These are phyloP conservation scores for Neodiprion lecontei DNA, from an alignment of 1,140 invertebrate species.

Conservation along the genomic window DNA sequence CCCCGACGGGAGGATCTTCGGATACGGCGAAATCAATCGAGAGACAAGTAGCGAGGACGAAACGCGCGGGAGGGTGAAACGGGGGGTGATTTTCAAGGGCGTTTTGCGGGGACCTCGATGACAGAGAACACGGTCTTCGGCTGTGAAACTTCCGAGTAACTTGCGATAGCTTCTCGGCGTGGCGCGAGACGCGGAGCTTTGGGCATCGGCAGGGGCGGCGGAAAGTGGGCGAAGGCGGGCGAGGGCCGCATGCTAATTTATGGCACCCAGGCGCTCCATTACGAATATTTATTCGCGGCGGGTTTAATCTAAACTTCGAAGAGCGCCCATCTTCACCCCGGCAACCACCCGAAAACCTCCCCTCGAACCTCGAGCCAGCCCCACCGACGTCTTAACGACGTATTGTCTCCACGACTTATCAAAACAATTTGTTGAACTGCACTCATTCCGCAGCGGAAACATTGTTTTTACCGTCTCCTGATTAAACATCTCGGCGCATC, in stretches of 20 bases:
- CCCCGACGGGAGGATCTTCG: neutral
- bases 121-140: neutral
- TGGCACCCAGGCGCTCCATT: slow-evolving; percentile 62
- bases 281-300: slow-evolving; percentile 63
- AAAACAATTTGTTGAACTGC: slow-evolving; percentile 58
- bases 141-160: neutral
- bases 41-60: neutral
- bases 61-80: neutral
- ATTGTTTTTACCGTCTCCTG: slow-evolving; percentile 38
- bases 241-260: slow-evolving; percentile 60
- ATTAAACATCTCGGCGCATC: slow-evolving; percentile 39
- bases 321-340: slow-evolving; percentile 42
- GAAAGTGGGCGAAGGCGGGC: neutral
- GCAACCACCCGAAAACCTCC: slow-evolving; percentile 16
- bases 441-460: slow-evolving; percentile 21
- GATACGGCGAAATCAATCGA: neutral
- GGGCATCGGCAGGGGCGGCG: neutral
- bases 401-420: slow-evolving; percentile 60
- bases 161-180: neutral
- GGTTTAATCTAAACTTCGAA: slow-evolving; percentile 63
- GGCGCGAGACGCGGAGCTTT: slow-evolving; percentile 1
- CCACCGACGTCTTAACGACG: slow-evolving; percentile 55
- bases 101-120: neutral
- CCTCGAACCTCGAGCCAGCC: slow-evolving; percentile 28
- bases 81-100: too few relatives aligned